Base-by-base conservation (phyloP, 2,113 vertebrate species). In the Xiphophorus couchianus region DNA sequence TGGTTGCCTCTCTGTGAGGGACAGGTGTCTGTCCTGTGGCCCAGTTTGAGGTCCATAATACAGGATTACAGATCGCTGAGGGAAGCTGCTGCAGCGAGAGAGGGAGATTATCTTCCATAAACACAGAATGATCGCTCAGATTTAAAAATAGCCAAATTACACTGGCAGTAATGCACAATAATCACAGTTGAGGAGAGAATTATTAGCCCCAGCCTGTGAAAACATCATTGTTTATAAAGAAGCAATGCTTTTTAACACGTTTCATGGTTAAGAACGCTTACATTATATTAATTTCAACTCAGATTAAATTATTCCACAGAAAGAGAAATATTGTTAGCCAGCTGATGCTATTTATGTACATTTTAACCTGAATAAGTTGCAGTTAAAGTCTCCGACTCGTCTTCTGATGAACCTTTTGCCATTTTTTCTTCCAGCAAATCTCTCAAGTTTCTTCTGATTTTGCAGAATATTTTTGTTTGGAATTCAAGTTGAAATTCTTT, bases 31-130 rank as follows among this genome's bases (percentile, higher is more conserved):
- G 66, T 37, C 31, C 25, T 33, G 67, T 84, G 76, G 29, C 78
- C 84, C 63, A 69, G 51, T 82, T 85, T 78, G 1, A 81, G 44
- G 33, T 70, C 51, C 5, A 69, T 74, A 65, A 73, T 30, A 39
- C 70, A 80, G 85, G 82, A 80, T 72, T 84, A 77, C 29, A 29
- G 65, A 22, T 67, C n/a, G 25, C 69, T 30, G 63, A 72, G 64
- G 8, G 42, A 79, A 77, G 73, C 66, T 84, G 74, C 61, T 61
- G 70, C 70, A 33, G 33, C 69, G n/a, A 70, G 62, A 4, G 5
- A 63, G 19, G 4, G 54, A 58, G 76, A 75, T 79, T 73, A 79
- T 44, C 61, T 62, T 30, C 11, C 27, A 77, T 62, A 69, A 67
- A 74, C 63, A 69, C 0, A 71, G 8, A 78, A 70, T 54, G 72